Evolutionary conservation across 2,113 vertebrate genomes (phyloP).

Genomic region (Corvus hawaiiensis): DNA sequence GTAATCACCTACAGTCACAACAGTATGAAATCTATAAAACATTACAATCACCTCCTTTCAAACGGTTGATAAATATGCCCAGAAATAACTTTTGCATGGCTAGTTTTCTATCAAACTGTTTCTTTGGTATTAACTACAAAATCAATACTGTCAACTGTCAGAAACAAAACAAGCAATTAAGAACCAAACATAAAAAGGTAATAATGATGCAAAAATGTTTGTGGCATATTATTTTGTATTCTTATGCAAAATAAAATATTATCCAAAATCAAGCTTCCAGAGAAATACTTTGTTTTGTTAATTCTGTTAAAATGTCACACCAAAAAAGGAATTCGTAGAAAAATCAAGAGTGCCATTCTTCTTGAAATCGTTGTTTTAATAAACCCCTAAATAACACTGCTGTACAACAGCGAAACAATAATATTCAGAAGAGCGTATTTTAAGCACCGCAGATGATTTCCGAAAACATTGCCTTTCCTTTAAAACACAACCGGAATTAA

Average conservation of each 20-base stretch:
- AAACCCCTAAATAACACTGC: neutral
- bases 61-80: neutral
- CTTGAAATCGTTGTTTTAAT: neutral
- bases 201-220: neutral
- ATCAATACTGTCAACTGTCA: neutral
- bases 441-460: fast-evolving
- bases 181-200: neutral
- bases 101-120: neutral
- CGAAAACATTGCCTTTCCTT: neutral
- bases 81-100: neutral
- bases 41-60: neutral
- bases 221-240: neutral
- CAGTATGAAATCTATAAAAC: neutral
- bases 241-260: neutral
- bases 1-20: neutral
- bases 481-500: neutral
- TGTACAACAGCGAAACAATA: no score
- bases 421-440: neutral
- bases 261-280: neutral
- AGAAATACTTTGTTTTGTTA: neutral
- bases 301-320: neutral
- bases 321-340: neutral
- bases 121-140: neutral
- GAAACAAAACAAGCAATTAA: neutral
- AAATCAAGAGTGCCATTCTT: neutral